These are phyloP conservation scores for Fundulus diaphanus DNA, from an alignment of 2,797 vertebrate genomes.

Conservation along the genomic window DNA sequence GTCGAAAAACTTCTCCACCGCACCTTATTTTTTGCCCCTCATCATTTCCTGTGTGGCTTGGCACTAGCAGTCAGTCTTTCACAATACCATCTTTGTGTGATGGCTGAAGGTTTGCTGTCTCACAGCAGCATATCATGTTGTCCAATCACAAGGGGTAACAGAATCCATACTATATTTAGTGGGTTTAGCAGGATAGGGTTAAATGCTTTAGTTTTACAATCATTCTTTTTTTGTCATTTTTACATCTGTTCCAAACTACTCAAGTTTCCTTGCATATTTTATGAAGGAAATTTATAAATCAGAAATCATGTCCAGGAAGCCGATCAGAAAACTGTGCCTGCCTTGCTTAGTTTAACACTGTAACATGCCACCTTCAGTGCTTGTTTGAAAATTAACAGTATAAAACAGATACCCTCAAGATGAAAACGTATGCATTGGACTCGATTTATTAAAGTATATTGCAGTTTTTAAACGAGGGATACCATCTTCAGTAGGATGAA, in stretches of 20 bases:
- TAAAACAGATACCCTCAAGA: neutral
- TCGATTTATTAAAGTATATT: neutral
- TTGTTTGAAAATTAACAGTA: neutral
- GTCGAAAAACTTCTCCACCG: conserved; percentile 15
- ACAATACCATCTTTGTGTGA: conserved; percentile 17
- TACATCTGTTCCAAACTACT: neutral
- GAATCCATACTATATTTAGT: neutral
- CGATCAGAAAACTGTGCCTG: neutral
- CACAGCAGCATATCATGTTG: neutral
- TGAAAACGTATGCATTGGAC: neutral
- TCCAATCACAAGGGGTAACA: neutral
- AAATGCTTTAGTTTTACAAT: neutral
- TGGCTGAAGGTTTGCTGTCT: conserved; percentile 2
- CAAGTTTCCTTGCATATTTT: neutral
- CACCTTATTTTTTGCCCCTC: conserved; percentile 18
- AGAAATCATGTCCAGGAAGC: neutral
- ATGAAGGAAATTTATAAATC: neutral
- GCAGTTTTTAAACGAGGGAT: neutral
- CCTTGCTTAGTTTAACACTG: neutral
- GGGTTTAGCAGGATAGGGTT: neutral
- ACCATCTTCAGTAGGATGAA: neutral
- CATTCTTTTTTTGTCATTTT: no score
- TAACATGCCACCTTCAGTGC: neutral
- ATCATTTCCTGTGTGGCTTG: conserved; percentile 29
- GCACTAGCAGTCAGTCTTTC: conserved; percentile 28